Percentiles rank a stretch among this genome's conserved stretches.
Conservation (phyloP, 1,140 invertebrate species). For the Trichonephila clavata region DNA sequence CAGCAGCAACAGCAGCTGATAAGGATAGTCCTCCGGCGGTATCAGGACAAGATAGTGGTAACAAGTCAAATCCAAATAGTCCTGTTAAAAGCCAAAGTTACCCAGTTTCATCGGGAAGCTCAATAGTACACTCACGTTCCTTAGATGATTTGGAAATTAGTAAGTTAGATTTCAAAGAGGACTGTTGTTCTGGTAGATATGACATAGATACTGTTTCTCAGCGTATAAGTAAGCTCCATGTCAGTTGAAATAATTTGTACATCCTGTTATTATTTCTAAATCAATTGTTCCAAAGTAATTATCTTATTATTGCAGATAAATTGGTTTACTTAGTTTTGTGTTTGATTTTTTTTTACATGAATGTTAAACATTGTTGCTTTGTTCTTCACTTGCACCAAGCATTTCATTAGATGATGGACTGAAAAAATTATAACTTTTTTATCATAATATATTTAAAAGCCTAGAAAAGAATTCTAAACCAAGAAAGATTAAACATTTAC, state of each 20-base stretch:
- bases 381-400: not conserved
- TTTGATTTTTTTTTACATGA: not conserved
- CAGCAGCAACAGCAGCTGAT: not conserved
- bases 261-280: conserved; percentile 13
- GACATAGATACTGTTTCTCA: conserved; percentile 74
- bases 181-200: conserved; percentile 23
- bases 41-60: conserved; percentile 73
- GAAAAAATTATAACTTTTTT: no score
- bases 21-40: conserved; percentile 38
- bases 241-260: conserved; percentile 65
- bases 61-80: conserved; percentile 75
- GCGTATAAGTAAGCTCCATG: conserved; percentile 71
- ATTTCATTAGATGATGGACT: not conserved
- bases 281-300: conserved; percentile 8
- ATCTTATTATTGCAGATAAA: conserved; percentile 1
- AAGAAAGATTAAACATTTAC: no score
- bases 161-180: conserved; percentile 43
- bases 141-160: conserved; percentile 73
- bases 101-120: conserved; percentile 22
- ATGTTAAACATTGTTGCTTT: not conserved
- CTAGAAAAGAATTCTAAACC: no score
- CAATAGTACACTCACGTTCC: conserved; percentile 69
- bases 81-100: conserved; percentile 74
- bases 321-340: not conserved
- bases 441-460: no score